Base-by-base conservation (phyloP, 1,140 invertebrate genomes). In the Drosophila sechellia region DNA sequence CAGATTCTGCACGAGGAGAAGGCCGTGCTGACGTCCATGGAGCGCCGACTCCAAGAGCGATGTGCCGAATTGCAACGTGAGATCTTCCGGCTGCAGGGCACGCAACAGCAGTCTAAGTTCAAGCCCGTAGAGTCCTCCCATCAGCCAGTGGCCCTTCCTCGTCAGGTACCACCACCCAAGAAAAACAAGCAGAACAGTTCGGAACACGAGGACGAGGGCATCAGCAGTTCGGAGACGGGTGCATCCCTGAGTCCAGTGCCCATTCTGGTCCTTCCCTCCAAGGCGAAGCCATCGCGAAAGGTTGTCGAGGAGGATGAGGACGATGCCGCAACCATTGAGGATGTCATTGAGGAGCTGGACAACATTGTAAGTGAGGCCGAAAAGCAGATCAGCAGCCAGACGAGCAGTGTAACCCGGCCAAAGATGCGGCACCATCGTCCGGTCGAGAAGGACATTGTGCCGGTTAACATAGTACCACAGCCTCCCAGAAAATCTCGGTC, bases 351-450 rank as follows among this genome's bases (percentile, higher is more conserved):
- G 91, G 96, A 97, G 87, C 91, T 97, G 31, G 94, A 95, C 74
- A 97, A 97, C 75, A 97, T 97, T 53, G 96, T 97, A 0, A 97
- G 96, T 85, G 96, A 97, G 63, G 96, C 96, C 0, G 96, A 97
- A 93, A 94, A 94, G 1, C 95, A 97, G 81, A 95, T 76, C 10
- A 76, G 70, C 17, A 74, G 61, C 5, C 81, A 87, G 34, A 52
- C 61, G 8, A 78, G 79, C 94, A 92, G 77, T 93, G 58, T 12
- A 12, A 31, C 31, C 39, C 49, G 45, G 22, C 27, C 55, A 4
- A 76, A 57, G 43, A 17, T 69, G 17, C 57, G 50, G 0, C 74
- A 78, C 42, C 60, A 71, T 11, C 8, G 63, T 8, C 50, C 39
- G 1, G 48, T 70, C 39, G 95, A 95, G 80, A 85, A 92, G 54